Percentiles rank a stretch among this genome's conserved stretches.
These are phyloP conservation scores for Arenaria interpres DNA, from an alignment of 2,113 vertebrate genomes.

Conservation along the genomic window DNA sequence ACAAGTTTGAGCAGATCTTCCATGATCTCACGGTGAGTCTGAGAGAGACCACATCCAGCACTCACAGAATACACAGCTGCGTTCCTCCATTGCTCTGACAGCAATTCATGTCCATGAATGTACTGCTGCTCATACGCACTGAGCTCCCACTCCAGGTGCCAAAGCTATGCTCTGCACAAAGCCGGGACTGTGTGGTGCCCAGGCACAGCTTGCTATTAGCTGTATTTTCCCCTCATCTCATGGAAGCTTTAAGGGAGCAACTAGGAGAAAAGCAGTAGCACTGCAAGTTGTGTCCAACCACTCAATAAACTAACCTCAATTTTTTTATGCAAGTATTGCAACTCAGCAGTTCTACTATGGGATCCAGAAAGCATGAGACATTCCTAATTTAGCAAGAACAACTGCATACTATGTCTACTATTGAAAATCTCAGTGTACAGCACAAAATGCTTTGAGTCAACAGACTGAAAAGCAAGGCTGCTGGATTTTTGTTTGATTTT, in stretches of 20 bases:
- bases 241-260: not conserved
- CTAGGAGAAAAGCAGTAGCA: not conserved
- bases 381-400: conserved; percentile 26
- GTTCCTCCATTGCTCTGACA: not conserved
- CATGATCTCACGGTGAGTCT: not conserved
- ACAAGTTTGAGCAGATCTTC: not conserved
- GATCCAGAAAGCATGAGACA: not conserved
- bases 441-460: conserved; percentile 47
- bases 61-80: not conserved
- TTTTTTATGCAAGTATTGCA: not conserved
- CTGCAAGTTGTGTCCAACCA: not conserved
- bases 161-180: not conserved
- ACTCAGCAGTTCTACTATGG: not conserved
- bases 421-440: conserved; percentile 24
- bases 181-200: not conserved
- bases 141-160: not conserved
- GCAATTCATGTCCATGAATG: not conserved
- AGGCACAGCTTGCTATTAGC: not conserved
- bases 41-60: rapidly evolving
- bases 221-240: not conserved
- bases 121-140: not conserved
- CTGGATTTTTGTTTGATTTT: conserved; percentile 5
- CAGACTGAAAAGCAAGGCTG: not conserved
- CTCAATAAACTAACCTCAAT: not conserved
- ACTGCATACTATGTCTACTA: not conserved